Evolutionary conservation across 1,140 invertebrate genomes (phyloP).

Genomic region (Tachypleus tridentatus): DNA sequence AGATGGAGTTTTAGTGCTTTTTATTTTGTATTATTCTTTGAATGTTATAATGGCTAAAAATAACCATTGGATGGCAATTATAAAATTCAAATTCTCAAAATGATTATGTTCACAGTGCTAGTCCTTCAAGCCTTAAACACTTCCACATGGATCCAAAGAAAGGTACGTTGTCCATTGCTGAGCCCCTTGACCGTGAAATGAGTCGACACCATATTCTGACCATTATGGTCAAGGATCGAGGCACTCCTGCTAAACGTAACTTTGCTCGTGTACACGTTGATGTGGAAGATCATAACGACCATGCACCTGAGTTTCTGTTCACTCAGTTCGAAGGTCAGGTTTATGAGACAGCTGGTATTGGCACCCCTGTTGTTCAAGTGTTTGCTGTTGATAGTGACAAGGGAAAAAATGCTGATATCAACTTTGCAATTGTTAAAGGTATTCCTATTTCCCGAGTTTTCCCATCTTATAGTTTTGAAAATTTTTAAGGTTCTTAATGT

Average conservation of each 20-base stretch:
- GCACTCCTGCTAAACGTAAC: slow-evolving; percentile 67
- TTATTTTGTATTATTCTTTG: too few relatives aligned
- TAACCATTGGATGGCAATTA: too few relatives aligned
- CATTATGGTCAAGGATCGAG: slow-evolving; percentile 79
- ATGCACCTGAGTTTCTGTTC: slow-evolving; percentile 65
- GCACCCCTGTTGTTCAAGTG: slow-evolving; percentile 56
- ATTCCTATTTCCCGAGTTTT: slow-evolving; percentile 26
- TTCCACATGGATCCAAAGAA: slow-evolving; percentile 70
- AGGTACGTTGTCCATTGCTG: slow-evolving; percentile 54
- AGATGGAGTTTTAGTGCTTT: too few relatives aligned
- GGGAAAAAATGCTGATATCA: slow-evolving; percentile 63
- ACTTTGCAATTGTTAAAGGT: slow-evolving; percentile 63
- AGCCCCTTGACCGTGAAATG: slow-evolving; percentile 63
- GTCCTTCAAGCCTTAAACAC: slow-evolving; percentile 52
- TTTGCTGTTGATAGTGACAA: slow-evolving; percentile 65
- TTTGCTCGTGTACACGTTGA: slow-evolving; percentile 67
- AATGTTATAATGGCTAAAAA: too few relatives aligned
- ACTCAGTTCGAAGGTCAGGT: slow-evolving; percentile 59
- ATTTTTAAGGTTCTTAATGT: too few relatives aligned
- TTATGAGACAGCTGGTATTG: slow-evolving; percentile 57
- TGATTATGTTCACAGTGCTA: slow-evolving; percentile 34
- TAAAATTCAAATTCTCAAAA: too few relatives aligned
- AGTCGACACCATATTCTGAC: slow-evolving; percentile 70
- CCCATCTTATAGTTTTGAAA: too few relatives aligned
- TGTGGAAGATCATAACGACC: slow-evolving; percentile 81